These are phyloP conservation scores for Dendrolimus kikuchii DNA, from an alignment of 1,140 invertebrate genomes.

Conservation along the genomic window DNA sequence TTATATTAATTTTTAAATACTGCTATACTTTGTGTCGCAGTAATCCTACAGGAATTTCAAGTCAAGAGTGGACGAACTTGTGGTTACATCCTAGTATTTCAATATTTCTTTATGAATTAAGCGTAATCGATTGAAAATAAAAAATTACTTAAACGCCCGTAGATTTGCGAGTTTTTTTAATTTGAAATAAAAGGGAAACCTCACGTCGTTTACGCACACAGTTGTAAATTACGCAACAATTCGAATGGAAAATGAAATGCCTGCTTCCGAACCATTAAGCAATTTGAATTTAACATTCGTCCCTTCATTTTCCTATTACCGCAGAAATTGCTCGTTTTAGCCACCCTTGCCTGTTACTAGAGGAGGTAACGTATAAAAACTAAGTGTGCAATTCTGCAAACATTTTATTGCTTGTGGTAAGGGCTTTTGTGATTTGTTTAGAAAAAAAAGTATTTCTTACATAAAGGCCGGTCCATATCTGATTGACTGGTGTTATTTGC, in stretches of 20 bases:
- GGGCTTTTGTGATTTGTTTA: not conserved
- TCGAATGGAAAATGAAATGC: slow-evolving; percentile 70
- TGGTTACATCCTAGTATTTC: no score
- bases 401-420: not conserved
- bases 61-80: no score
- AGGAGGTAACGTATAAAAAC: not conserved
- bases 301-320: slow-evolving; percentile 64
- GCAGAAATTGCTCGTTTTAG: slow-evolving; percentile 32
- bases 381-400: not conserved
- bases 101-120: no score
- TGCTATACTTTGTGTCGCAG: no score
- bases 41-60: no score
- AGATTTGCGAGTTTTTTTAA: slow-evolving; percentile 1
- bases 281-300: slow-evolving; percentile 69
- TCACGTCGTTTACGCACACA: slow-evolving; percentile 50
- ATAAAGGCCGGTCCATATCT: no score
- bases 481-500: no score
- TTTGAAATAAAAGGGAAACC: slow-evolving; percentile 44
- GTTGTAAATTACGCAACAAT: slow-evolving; percentile 63
- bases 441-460: no score
- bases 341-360: slow-evolving; percentile 10
- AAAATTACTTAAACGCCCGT: slow-evolving; percentile 2
- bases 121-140: not conserved
- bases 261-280: slow-evolving; percentile 66
- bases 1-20: no score